Base-by-base conservation (phyloP, 2,113 vertebrate genomes). In the Lates calcarifer region DNA sequence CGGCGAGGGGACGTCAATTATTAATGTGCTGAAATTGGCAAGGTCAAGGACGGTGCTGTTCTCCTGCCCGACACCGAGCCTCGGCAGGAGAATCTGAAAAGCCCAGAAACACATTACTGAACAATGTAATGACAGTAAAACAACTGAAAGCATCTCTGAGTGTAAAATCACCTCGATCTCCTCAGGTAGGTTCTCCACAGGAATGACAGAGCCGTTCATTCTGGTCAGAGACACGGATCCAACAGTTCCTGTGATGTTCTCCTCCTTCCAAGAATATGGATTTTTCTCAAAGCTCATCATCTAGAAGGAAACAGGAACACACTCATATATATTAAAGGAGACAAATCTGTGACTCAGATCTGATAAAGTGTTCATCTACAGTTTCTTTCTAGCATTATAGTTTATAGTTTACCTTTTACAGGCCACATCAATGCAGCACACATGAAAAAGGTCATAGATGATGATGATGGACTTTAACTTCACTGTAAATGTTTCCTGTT, bases 241-340 rank as follows among this genome's bases (percentile, higher is more conserved):
- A 9, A 98, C 95, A 28, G 93, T 91, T 89, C 97, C 96, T 4
- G 93, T 96, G 92, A 98, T 92, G 29, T 95, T 93, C 3, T 68
- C 94, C 11, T 94, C 87, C 56, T 62, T 86, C 91, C 94, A 94
- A 17, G 92, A 92, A 85, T 97, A 98, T 3, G 98, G 98, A 84
- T 96, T 98, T 80, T 91, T 80, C 4, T 93, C 92, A 89, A 97
- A 97, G 91, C 96, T 99, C 93, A 96, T 96, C 97, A 99, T 97
- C 98, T 99, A 74, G 71, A 64, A 86, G 4, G 62, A 69, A 29
- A 51, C 76, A 62, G 58, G 33, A 2, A 67, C 22, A 53, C 0
- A 22, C 6, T 71, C 39, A 29, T 26, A 37, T 28, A 26, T 28
- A 2, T 3, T n/a, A 20, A 0, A 55, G 6, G 58, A 64, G 22